Evolutionary conservation across 2,113 vertebrate species (phyloP).

Genomic region (Scortum barcoo): DNA sequence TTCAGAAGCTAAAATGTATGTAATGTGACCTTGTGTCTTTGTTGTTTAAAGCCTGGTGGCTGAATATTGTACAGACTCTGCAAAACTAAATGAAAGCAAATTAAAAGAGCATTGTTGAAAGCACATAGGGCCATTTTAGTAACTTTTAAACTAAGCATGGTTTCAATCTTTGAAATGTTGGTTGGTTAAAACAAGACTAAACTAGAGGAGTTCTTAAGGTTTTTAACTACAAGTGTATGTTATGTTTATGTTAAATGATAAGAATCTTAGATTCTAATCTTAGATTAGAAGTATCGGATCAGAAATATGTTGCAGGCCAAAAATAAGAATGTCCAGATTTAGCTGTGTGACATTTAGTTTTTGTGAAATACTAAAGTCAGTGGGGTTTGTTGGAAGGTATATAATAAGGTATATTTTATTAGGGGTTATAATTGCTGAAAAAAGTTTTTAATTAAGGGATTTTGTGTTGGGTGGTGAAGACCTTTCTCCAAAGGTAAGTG

Average conservation of each 20-base stretch:
- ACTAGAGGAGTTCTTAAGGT: background rate
- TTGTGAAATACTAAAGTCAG: background rate
- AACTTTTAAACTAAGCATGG: background rate
- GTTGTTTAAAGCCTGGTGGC: no score
- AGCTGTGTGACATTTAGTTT: background rate
- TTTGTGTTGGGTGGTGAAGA: background rate
- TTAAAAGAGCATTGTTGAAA: background rate
- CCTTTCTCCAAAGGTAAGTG: background rate
- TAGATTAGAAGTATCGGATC: background rate
- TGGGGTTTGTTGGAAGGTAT: background rate
- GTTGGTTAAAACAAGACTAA: background rate
- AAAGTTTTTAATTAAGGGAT: background rate
- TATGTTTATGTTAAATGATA: background rate
- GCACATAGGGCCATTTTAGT: background rate
- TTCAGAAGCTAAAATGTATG: no score
- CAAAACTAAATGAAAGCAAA: no score
- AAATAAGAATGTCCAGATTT: background rate
- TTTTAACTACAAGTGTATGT: background rate
- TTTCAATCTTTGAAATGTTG: background rate
- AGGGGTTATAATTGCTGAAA: background rate
- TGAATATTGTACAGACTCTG: no score
- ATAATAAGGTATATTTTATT: background rate
- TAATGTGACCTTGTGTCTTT: no score
- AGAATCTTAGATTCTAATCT: background rate
- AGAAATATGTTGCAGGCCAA: background rate